phyloP scores from a whole-genome alignment of 2,113 vertebrate species.

The Scophthalmus maximus region DNA sequence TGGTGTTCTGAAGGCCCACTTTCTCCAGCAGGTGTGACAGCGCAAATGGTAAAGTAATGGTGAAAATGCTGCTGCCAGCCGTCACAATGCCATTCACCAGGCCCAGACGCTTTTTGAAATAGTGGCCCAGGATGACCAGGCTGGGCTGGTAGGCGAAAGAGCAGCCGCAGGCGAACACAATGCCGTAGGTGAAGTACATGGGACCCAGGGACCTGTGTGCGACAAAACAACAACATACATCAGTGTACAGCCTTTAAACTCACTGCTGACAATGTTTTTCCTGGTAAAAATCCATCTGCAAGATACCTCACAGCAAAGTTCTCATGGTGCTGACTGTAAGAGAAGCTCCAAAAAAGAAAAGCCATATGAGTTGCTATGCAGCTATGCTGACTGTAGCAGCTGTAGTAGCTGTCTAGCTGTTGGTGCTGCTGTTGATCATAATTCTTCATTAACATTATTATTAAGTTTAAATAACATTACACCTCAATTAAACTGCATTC shows the following conservation, averaged over 20 bases:
- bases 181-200: constrained; percentile 95
- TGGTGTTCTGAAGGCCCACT: constrained; percentile 82
- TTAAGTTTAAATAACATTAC: too few species aligned
- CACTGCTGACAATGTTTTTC: not conserved
- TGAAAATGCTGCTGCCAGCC: constrained; percentile 95
- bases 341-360: too few species aligned
- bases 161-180: constrained; percentile 95
- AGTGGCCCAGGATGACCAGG: constrained; percentile 95
- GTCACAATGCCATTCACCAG: constrained; percentile 98
- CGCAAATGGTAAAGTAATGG: constrained; percentile 89
- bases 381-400: too few species aligned
- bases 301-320: too few species aligned
- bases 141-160: constrained; percentile 98
- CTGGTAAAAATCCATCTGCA: too few species aligned
- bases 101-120: constrained; percentile 96
- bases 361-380: too few species aligned
- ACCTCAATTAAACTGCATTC: too few species aligned
- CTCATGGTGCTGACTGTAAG: too few species aligned
- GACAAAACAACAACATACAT: not conserved
- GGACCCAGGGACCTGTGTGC: constrained; percentile 87
- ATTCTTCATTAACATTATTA: too few species aligned
- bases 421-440: too few species aligned
- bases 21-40: constrained; percentile 79
- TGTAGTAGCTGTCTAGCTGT: too few species aligned
- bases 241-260: not conserved